These are phyloP conservation scores for Calephelis virginiensis DNA, from an alignment of 1,140 invertebrate species.

Conservation along the genomic window DNA sequence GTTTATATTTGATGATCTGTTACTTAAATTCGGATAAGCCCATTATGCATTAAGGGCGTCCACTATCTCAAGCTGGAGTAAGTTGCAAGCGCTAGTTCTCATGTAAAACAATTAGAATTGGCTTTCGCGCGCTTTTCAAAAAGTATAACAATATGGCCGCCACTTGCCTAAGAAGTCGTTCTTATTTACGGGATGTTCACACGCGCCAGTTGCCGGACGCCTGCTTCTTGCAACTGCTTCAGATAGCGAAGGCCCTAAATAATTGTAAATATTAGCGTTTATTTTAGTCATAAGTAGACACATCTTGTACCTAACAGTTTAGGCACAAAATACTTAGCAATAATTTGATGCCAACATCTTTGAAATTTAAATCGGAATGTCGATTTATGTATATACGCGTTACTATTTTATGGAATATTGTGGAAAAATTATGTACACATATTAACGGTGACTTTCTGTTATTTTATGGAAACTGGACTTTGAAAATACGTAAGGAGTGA, in stretches of 20 bases:
- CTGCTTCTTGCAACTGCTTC: too few species aligned
- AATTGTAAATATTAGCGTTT: constrained; percentile 72
- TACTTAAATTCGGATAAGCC: constrained; percentile 53
- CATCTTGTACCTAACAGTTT: constrained; percentile 71
- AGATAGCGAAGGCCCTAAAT: too few species aligned
- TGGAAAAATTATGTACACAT: constrained; percentile 28
- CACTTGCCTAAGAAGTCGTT: too few species aligned
- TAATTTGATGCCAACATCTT: constrained; percentile 74
- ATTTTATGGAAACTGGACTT: background rate
- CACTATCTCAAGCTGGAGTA: too few species aligned
- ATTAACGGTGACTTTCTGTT: background rate
- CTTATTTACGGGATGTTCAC: too few species aligned
- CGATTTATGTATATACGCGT: constrained; percentile 64
- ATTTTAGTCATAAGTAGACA: constrained; percentile 68
- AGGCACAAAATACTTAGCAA: constrained; percentile 69
- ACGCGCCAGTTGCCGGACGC: too few species aligned
- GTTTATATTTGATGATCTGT: constrained; percentile 69
- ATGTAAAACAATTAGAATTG: too few species aligned
- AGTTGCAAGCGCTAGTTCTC: too few species aligned
- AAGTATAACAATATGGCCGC: too few species aligned
- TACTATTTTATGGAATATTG: constrained; percentile 26
- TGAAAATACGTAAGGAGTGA: too few species aligned
- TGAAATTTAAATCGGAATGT: constrained; percentile 54
- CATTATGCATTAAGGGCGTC: constrained; percentile 47
- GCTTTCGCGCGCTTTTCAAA: too few species aligned